These are phyloP conservation scores for Panzeria rudis DNA, from an alignment of 2,888 invertebrate genomes.

Conservation along the genomic window DNA sequence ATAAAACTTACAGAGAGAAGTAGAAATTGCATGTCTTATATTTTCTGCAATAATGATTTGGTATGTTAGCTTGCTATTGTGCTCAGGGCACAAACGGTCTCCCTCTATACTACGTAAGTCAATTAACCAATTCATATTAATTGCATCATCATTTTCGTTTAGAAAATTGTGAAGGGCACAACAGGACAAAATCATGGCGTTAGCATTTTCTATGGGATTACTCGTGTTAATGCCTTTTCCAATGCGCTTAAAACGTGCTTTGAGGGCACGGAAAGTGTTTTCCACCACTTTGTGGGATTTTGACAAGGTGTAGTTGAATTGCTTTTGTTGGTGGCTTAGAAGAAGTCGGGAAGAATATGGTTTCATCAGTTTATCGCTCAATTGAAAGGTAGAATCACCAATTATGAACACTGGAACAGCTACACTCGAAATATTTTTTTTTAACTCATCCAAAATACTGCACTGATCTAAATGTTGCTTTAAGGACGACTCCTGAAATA, in stretches of 20 bases:
- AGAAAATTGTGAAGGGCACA: constrained; percentile 16
- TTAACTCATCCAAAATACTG: background rate
- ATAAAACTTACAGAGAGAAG: constrained; percentile 39
- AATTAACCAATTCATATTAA: constrained; percentile 1
- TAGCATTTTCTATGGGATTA: background rate
- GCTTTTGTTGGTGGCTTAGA: background rate
- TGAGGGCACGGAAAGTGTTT: background rate
- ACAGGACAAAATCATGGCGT: background rate
- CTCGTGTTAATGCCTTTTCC: background rate
- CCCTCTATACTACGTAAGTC: background rate
- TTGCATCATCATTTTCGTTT: constrained; percentile 7
- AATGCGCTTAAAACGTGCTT: background rate
- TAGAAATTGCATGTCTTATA: constrained; percentile 39
- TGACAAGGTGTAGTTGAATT: background rate
- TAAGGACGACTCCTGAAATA: constrained; percentile 28
- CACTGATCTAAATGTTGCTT: constrained; percentile 21
- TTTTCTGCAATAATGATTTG: constrained; percentile 4
- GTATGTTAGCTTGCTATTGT: background rate
- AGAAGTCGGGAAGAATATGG: background rate
- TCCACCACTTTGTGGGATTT: background rate
- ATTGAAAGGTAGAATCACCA: background rate
- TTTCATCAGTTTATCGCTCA: background rate
- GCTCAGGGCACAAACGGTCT: background rate
- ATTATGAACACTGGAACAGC: constrained; percentile 2
- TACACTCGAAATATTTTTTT: constrained; percentile 7